These are phyloP conservation scores for Tadarida brasiliensis DNA, from an alignment of 2,797 vertebrate species.

Conservation along the genomic window DNA sequence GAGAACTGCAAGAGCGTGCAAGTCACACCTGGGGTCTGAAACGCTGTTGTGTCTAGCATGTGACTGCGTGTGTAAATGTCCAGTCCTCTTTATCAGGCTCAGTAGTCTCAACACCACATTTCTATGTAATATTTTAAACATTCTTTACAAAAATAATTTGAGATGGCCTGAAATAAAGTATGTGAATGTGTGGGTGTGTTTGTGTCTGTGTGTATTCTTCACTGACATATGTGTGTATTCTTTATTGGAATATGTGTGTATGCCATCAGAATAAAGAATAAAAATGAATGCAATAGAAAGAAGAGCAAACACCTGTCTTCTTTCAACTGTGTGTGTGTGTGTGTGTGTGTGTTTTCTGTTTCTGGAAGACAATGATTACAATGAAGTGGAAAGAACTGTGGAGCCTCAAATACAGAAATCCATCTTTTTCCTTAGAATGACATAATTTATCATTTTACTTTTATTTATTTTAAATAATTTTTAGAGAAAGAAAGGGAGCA, in stretches of 20 bases:
- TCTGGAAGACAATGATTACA: conserved; percentile 8
- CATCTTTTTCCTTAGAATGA: not conserved
- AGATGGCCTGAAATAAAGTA: not conserved
- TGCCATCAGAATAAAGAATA: not conserved
- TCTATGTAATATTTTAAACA: not conserved
- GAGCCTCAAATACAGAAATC: not conserved
- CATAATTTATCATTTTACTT: not conserved
- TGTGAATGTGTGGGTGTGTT: not conserved
- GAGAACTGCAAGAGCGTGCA: not conserved
- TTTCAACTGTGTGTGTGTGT: not conserved
- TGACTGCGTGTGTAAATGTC: not conserved
- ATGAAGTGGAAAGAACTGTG: not conserved
- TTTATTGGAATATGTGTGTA: not conserved
- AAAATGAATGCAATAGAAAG: not conserved
- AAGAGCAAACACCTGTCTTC: not conserved
- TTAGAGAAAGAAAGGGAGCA: too few species aligned
- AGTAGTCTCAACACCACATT: not conserved
- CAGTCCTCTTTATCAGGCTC: not conserved
- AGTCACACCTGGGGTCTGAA: not conserved
- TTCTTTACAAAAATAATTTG: not conserved
- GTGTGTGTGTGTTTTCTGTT: not conserved
- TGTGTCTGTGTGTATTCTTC: not conserved
- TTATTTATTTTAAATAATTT: too few species aligned
- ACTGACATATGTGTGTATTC: not conserved
- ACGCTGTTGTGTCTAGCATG: rapidly evolving